Evolutionary conservation across 2,888 invertebrate species (phyloP).

Genomic region (Epistrophella euchroma): DNA sequence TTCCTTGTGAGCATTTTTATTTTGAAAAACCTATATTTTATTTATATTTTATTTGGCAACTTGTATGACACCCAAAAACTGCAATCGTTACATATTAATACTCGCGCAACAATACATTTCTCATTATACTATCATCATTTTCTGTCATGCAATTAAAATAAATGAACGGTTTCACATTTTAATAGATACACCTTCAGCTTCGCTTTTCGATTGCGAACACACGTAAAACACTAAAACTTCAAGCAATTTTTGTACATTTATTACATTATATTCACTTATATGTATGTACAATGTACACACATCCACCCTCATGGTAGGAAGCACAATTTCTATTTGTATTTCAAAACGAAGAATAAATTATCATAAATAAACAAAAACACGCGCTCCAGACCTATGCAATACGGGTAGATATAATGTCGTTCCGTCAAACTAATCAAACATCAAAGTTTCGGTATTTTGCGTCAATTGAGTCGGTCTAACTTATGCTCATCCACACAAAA

Average conservation of each 20-base stretch:
- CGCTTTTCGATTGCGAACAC: background rate
- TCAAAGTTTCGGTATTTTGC: background rate
- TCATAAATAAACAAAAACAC: slow-evolving; percentile 5
- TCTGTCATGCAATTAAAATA: background rate
- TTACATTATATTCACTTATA: slow-evolving; percentile 5
- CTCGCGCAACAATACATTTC: background rate
- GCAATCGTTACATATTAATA: background rate
- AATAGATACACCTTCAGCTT: background rate
- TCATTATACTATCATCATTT: background rate
- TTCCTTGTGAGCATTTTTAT: too few species aligned
- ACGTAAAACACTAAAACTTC: background rate
- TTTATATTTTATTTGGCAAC: too few species aligned
- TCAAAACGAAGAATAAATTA: slow-evolving; percentile 9
- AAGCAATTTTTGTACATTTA: background rate
- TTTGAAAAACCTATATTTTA: too few species aligned
- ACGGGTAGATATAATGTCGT: too few species aligned
- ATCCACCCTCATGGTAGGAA: background rate
- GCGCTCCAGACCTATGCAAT: background rate
- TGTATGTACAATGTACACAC: too few species aligned
- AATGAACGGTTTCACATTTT: background rate
- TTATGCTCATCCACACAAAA: background rate
- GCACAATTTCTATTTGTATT: slow-evolving; percentile 11
- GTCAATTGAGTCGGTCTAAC: background rate
- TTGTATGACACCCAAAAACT: too few species aligned
- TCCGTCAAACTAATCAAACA: background rate